These are phyloP conservation scores for Mimachlamys varia DNA, from an alignment of 2,888 invertebrate species.

Conservation along the genomic window DNA sequence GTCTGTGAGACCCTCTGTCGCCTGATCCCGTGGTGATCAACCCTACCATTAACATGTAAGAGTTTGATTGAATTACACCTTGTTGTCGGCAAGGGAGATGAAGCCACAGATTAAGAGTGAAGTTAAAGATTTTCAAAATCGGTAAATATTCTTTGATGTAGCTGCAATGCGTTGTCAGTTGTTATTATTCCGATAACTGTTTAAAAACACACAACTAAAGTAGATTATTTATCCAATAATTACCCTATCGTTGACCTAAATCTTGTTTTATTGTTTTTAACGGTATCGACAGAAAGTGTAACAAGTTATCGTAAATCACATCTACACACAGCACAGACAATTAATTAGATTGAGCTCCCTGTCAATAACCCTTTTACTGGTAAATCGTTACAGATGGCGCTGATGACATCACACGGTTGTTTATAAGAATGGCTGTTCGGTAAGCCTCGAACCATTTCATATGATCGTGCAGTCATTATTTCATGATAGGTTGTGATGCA, in stretches of 20 bases:
- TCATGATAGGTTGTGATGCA: not conserved
- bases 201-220: not conserved
- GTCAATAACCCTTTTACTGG: not conserved
- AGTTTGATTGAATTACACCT: not conserved
- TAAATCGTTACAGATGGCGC: not conserved
- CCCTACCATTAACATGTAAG: not conserved
- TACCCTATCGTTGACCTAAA: not conserved
- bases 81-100: not conserved
- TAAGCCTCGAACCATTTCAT: not conserved
- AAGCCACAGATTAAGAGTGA: not conserved
- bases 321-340: not conserved
- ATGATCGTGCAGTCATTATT: not conserved
- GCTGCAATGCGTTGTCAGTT: not conserved
- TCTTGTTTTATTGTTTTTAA: constrained; percentile 20
- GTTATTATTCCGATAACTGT: not conserved
- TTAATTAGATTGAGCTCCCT: not conserved
- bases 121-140: not conserved
- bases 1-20: not conserved
- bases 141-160: not conserved
- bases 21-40: not conserved
- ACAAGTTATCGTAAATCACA: not conserved
- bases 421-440: not conserved
- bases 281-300: not conserved
- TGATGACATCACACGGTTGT: not conserved
- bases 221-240: not conserved